Base-by-base conservation (phyloP, 1,140 invertebrate species). In the Bombus terrestris region DNA sequence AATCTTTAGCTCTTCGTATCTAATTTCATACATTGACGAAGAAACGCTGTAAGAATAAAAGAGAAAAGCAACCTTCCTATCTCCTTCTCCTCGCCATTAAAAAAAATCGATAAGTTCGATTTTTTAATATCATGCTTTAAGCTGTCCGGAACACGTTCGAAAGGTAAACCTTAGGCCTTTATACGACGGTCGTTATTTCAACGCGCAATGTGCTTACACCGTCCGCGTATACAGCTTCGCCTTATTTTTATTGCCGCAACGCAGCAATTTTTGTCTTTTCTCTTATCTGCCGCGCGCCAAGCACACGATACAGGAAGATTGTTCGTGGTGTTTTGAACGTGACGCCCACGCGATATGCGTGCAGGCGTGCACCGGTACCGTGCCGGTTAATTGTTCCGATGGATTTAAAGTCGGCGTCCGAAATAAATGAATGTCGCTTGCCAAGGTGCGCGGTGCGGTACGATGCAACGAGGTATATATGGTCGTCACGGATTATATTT, bases 301-400 rank as follows among this genome's bases (percentile, higher is more conserved):
- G 28, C 39, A 13, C 47, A 39, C 69, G 77, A 39, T 53, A 62
- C 77, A 37, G 68, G 57, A 53, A 80, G 76, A 72, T 85, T 12
- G 39, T 28, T 3, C 76, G 39, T n/a, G 37, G 47, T 37, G 43
- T 62, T 59, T 47, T 59, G 76, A 71, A 43, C 37, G 69, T 37
- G 79, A 83, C 89, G 72, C 91, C 85, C 86, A 89, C 87, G 77
- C 69, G 66, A 71, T 74, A 53, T 37, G 66, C 83, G 79, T 35
- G 75, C 68, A 22, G 47, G 47, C 47, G 47, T 28, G 59, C 28
- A 62, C 72, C 66, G 62, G 77, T 66, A 79, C 41, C 62, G 39
- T 71, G 79, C 81, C 74, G 68, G 86, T 92, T 92, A 91, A 92
- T 92, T 91, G 90, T 88, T 88, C 37, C 76, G 85, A 91, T 85